Evolutionary conservation across 2,797 vertebrate species (phyloP), one percentile per base, ranked within the genome.

Genomic region (Botia almorhae): DNA sequence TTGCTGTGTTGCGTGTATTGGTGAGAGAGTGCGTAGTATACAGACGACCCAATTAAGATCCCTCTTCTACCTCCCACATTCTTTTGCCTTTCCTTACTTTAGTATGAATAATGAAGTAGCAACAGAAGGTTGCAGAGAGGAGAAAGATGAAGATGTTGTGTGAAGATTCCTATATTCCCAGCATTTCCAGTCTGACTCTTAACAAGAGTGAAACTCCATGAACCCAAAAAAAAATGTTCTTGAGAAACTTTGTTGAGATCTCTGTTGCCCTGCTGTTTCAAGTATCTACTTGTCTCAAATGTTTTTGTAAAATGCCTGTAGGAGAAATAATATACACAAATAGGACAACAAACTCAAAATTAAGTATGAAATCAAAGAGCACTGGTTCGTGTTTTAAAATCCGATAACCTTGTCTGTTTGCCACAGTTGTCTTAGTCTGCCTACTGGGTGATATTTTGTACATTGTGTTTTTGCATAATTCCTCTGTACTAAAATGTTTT

Each of bases 101-200:
- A 23, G 16, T 29, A 81, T 88, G 70, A 87, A 86, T 90, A 86
- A 93, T 88, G 83, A 86, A 88, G 86, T 80, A 90, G 69, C 53
- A 74, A 79, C 76, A 68, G 68, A 78, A 81, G 78, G 56, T 23
- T 17, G 50, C 53, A 23, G 56, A 61, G 29, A 36, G 3, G 5
- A 72, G 69, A 63, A 61, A 61, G 7, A 39, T 23, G 14, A 50
- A 61, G 26, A 51, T 5, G 13, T 13, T 61, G 16, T 70, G 69
- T 79, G 16, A 14, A 55, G 26, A 58, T 58, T 36, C 21, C 33
- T 55, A n/a, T 4, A 7, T 68, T 19, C 36, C 51, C 43, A 51
- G 14, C 55, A 39, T 21, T 60, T 26, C 2, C 5, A 60, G 12
- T 29, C 26, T 29, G 60, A 21, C 46, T n/a, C 46, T 50, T 53